Evolutionary conservation across 2,888 invertebrate genomes (phyloP).

Genomic region (Diachrysia chrysitis): DNA sequence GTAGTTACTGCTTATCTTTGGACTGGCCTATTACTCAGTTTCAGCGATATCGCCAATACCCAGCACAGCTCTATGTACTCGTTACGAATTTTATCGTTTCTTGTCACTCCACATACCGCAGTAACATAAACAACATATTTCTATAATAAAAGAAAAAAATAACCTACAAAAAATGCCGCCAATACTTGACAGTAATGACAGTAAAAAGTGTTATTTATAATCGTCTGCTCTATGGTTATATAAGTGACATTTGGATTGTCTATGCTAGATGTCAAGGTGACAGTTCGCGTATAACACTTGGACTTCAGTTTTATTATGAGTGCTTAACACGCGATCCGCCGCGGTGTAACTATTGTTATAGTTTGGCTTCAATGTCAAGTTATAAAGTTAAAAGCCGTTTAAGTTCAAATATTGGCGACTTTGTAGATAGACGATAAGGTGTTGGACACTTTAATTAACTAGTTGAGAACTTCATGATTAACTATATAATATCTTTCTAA

Average conservation of each 20-base stretch:
- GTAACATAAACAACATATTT: not conserved
- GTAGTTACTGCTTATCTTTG: too few species aligned
- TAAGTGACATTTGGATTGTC: conserved; percentile 28
- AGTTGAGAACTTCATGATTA: too few species aligned
- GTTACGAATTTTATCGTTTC: not conserved
- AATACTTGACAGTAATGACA: conserved; percentile 9
- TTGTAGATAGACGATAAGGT: conserved; percentile 6
- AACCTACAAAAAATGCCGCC: conserved; percentile 7
- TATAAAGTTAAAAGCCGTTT: conserved; percentile 27
- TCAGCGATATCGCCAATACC: not conserved
- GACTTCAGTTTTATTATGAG: conserved; percentile 36
- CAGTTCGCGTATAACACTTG: conserved; percentile 46
- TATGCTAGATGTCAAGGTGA: conserved; percentile 56
- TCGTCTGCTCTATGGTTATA: conserved; percentile 7
- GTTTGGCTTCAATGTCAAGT: conserved; percentile 51
- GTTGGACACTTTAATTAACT: not conserved
- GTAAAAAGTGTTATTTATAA: conserved; percentile 13
- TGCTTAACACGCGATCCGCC: conserved; percentile 49
- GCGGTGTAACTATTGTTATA: conserved; percentile 17
- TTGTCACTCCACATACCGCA: not conserved
- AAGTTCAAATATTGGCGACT: conserved; percentile 7
- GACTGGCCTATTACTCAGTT: too few species aligned
- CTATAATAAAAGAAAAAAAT: not conserved
- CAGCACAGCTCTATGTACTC: not conserved
- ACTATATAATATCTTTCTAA: too few species aligned